phyloP scores from a whole-genome alignment of 35 echinoderm and acorn worm species.

The Apostichopus californicus region DNA sequence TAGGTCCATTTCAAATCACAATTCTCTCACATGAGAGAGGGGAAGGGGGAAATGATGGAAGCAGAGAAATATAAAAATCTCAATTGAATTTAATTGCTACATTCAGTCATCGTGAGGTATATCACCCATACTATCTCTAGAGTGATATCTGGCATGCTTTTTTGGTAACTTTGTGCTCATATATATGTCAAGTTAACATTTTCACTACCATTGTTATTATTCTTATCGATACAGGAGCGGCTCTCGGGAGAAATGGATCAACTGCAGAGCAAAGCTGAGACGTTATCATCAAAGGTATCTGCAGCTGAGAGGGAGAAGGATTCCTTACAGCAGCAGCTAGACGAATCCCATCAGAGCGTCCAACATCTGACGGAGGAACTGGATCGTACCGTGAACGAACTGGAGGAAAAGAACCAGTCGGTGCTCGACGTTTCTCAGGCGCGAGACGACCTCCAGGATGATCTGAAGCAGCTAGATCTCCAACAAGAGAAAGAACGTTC shows the following conservation, averaged over 20 bases:
- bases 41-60: no score
- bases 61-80: no score
- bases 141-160: no score
- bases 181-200: no score
- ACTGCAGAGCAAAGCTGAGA: slow-evolving; percentile 25
- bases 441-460: slow-evolving; percentile 31
- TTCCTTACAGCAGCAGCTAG: slow-evolving; percentile 38
- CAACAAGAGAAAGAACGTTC: slow-evolving; percentile 60
- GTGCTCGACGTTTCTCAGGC: slow-evolving; percentile 53
- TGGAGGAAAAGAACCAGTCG: slow-evolving; percentile 46
- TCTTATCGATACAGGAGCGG: slow-evolving; percentile 18
- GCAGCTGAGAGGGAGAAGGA: not conserved
- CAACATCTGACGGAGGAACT: slow-evolving; percentile 36
- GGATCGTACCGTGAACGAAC: slow-evolving; percentile 16
- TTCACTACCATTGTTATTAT: no score
- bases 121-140: no score
- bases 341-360: slow-evolving; percentile 26
- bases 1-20: no score
- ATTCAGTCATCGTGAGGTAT: no score
- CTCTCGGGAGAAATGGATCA: slow-evolving; percentile 17
- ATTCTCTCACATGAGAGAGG: no score
- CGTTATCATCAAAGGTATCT: not conserved
- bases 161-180: no score
- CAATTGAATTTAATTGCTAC: no score
- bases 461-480: slow-evolving; percentile 58